phyloP scores from a whole-genome alignment of 2,797 vertebrate genomes.

The Propithecus perrieri region DNA sequence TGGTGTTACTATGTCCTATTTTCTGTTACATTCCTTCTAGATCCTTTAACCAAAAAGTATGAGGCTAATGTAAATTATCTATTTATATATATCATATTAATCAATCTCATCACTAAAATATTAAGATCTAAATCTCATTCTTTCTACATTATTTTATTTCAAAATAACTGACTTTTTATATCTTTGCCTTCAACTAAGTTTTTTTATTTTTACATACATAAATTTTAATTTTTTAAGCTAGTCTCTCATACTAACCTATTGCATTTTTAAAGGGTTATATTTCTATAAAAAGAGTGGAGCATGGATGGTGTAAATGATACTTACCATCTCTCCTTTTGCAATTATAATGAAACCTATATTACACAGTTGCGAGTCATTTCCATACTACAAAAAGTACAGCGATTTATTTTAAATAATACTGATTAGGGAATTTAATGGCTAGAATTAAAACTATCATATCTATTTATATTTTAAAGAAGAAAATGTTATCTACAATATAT shows the following conservation, averaged over 20 bases:
- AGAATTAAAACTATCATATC: background rate
- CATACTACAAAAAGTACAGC: background rate
- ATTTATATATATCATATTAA: background rate
- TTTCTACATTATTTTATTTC: background rate
- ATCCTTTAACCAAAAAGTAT: background rate
- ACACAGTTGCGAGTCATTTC: background rate
- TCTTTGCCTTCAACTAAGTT: background rate
- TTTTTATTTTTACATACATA: background rate
- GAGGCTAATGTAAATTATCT: background rate
- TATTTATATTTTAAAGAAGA: background rate
- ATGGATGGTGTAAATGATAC: background rate
- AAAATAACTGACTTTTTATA: background rate
- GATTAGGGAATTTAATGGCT: background rate
- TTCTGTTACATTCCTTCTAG: slow-evolving; percentile 5
- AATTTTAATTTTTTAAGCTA: background rate
- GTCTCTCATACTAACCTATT: background rate
- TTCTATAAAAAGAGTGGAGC: background rate
- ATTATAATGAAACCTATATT: background rate
- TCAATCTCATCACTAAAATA: background rate
- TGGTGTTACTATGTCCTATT: background rate
- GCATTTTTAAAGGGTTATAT: background rate
- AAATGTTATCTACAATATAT: background rate
- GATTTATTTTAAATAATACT: background rate
- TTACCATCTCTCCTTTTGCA: background rate
- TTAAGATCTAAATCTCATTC: background rate